These are phyloP conservation scores for Athalia circularis DNA, from an alignment of 2,888 invertebrate genomes.

Conservation along the genomic window DNA sequence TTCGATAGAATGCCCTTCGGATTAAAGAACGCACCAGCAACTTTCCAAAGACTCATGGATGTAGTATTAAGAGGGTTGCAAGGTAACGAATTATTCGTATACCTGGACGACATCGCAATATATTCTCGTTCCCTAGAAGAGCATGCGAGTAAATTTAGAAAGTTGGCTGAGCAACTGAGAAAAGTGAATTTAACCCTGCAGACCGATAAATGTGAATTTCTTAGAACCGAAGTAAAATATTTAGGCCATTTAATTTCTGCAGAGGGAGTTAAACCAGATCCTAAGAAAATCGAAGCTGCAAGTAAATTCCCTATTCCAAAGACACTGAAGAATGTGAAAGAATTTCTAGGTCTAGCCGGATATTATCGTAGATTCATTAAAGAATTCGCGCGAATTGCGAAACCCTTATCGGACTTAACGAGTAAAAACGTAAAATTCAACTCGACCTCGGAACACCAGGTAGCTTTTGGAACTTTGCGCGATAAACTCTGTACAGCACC, in stretches of 20 bases:
- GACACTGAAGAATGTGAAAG: slow-evolving; percentile 1
- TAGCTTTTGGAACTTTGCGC: slow-evolving; percentile 32
- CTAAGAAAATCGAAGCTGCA: background rate
- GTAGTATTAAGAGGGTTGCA: background rate
- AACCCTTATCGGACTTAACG: slow-evolving; percentile 19
- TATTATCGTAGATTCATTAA: slow-evolving; percentile 1
- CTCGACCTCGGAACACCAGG: slow-evolving; percentile 13
- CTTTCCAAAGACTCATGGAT: background rate
- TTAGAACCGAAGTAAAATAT: background rate
- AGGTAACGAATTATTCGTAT: slow-evolving; percentile 10
- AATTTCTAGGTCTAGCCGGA: slow-evolving; percentile 1
- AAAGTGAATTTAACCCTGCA: slow-evolving; percentile 16
- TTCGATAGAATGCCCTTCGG: slow-evolving; percentile 13
- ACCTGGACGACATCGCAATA: slow-evolving; percentile 2
- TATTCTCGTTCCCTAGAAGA: slow-evolving; percentile 5
- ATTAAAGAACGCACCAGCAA: slow-evolving; percentile 7
- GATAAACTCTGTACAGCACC: no score
- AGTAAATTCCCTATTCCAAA: background rate
- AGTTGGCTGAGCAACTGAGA: background rate
- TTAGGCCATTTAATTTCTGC: background rate
- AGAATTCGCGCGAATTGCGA: background rate
- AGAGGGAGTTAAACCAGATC: background rate
- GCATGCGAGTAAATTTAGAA: slow-evolving; percentile 18
- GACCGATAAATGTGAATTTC: slow-evolving; percentile 18
- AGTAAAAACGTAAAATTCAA: slow-evolving; percentile 21